Base-by-base conservation (phyloP, 2,797 vertebrate species). In the Helostoma temminkii region DNA sequence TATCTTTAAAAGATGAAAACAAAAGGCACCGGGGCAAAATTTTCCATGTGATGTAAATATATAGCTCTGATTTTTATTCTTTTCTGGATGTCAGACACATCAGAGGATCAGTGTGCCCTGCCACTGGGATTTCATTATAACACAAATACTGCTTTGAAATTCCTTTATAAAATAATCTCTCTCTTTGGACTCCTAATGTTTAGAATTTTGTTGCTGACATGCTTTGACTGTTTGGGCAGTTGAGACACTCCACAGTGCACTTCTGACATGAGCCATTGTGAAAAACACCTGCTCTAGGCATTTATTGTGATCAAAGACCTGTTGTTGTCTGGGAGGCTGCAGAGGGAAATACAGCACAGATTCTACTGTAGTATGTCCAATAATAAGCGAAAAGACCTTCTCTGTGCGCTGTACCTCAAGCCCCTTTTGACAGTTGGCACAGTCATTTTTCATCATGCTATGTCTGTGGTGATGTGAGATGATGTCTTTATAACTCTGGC, bases 401-500 rank as follows among this genome's bases (percentile, higher is more conserved):
- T 56, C 49, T 21, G 12, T 41, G 49, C 37, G 57, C 39, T 60
- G 18, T 71, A 25, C 49, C 61, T 21, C 60, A 22, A 79, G 52
- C 26, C 14, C 34, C 37, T 37, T 19, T 42, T 15, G 78, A 90
- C 71, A 85, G 83, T 91, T 34, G 39, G 71, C 48, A 58, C 28
- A 65, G 68, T 72, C 46, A 66, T 91, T 85, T 92, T 86, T 93
- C 84, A 91, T 78, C 72, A 42, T 57, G 14, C 70, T 78, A 88
- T 83, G 89, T 91, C 83, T 78, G 66, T 45, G 54, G 58, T 82
- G 88, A 91, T 89, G 78, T 41, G 10, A 41, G 62, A 66, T 89
- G 78, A 93, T 89, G 74, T 74, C 60, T 70, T 69, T 71, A 90
- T 92, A 92, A 92, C 85, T 93, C 89, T 77, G 70, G 46, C 57